Base-by-base conservation (phyloP, 2,113 vertebrate species). In the Phrynocephalus versicolor region DNA sequence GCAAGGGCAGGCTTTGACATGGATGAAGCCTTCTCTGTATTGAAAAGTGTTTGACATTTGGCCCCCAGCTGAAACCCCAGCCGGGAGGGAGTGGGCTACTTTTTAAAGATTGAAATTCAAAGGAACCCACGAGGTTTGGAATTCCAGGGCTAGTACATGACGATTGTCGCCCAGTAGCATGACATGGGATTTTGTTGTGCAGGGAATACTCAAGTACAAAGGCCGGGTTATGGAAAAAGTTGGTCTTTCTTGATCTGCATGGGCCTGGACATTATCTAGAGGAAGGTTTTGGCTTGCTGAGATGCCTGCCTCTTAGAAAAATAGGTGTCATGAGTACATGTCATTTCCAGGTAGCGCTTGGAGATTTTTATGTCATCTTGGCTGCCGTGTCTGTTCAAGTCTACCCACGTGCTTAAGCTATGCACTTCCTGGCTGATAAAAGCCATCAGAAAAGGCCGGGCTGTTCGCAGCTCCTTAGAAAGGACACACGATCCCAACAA, bases 1-100 rank as follows among this genome's bases (percentile, higher is more conserved):
- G 27, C 6, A 0, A 79, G 15, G 0, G 1, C 0, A 25, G 23
- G 3, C 1, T 37, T 25, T 10, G 6, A 21, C 27, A 62, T 15
- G 15, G 3, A 8, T 64, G 5, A 25, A 72, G 30, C 16, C 0
- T 60, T 14, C 14, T 41, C 67, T 37, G 33, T 6, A 25, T 18
- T 41, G 9, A 2, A 12, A 23, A 41, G 2, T 0, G 0, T 23
- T 30, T 33, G 4, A 2, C 5, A 0, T 58, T 35, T 76, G 77
- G 19, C 71, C 60, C 27, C 2, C 0, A 35, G 45, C 14, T 2
- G 21, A 13, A 21, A 12, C 14, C 3, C 12, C 6, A 1, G 9
- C 0, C 64, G 27, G 27, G 10, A 30, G 27, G 10, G 64, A 67
- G 30, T 67, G 27, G n/a, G 27, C 25, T 57, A 30, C 64, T 30